Percentiles rank a stretch among this genome's conserved stretches.
phyloP scores from a whole-genome alignment of 2,888 invertebrate genomes.

The Ctena decussata region DNA sequence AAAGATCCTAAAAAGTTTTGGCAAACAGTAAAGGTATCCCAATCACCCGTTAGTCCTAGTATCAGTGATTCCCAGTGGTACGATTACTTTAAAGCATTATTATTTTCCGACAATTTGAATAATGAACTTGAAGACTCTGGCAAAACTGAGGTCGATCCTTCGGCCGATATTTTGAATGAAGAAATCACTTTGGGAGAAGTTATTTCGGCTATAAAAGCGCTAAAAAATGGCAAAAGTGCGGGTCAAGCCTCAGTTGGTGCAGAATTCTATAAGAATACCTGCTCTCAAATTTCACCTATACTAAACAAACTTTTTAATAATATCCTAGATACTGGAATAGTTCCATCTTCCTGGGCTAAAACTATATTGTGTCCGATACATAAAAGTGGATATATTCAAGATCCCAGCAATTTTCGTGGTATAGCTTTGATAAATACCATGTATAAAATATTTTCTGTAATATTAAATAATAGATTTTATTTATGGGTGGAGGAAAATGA shows the following conservation, averaged over 20 bases:
- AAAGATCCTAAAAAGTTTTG: not conserved
- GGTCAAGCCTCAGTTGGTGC: not conserved
- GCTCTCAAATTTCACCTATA: slow-evolving; percentile 13
- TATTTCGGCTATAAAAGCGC: not conserved
- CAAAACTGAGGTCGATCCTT: not conserved
- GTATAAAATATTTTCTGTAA: slow-evolving; percentile 48
- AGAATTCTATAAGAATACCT: slow-evolving; percentile 24
- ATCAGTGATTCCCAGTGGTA: too few relatives aligned
- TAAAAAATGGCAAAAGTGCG: not conserved
- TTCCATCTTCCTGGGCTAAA: slow-evolving; percentile 29
- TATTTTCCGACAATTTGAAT: not conserved
- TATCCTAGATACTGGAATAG: too few relatives aligned
- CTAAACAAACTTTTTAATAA: slow-evolving; percentile 42
- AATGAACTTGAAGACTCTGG: not conserved
- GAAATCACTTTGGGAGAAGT: not conserved
- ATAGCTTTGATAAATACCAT: slow-evolving; percentile 45
- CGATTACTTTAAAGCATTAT: too few relatives aligned
- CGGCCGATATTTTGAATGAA: not conserved
- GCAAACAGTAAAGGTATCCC: not conserved
- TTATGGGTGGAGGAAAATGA: slow-evolving; percentile 32
- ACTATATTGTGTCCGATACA: slow-evolving; percentile 38
- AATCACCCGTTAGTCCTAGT: too few relatives aligned
- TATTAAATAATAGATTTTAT: slow-evolving; percentile 40
- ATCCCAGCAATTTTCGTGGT: slow-evolving; percentile 51
- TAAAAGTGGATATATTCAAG: slow-evolving; percentile 40